Conservation (phyloP, 2,113 vertebrate species). For the Atractosteus spatula region DNA sequence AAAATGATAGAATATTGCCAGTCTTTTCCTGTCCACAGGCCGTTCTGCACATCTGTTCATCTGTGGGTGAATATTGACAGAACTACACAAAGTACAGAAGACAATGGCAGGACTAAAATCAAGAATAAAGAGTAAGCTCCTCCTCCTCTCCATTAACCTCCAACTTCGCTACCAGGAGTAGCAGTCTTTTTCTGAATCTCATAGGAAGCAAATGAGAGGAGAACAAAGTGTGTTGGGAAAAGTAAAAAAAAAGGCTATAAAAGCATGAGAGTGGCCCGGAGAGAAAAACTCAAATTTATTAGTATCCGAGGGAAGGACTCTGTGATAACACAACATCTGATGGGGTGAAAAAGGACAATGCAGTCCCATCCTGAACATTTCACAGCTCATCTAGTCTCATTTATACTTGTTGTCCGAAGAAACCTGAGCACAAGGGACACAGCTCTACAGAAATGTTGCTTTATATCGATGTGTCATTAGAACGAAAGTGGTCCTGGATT, state of each 20-base stretch:
- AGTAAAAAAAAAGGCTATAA: neutral
- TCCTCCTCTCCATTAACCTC: too few species aligned
- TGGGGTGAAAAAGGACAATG: slow-evolving; percentile 11
- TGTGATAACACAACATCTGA: neutral
- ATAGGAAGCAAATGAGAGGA: too few species aligned
- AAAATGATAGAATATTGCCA: neutral
- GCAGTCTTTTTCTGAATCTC: too few species aligned
- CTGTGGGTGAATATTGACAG: neutral
- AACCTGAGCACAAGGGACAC: slow-evolving; percentile 42
- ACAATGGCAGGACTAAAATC: too few species aligned
- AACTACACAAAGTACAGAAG: neutral
- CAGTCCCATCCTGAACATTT: slow-evolving; percentile 11
- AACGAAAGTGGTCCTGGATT: slow-evolving; percentile 61
- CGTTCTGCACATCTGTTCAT: neutral
- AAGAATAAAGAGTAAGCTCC: too few species aligned
- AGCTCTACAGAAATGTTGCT: slow-evolving; percentile 38
- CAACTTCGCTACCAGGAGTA: too few species aligned
- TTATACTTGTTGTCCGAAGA: slow-evolving; percentile 26
- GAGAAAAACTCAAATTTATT: slow-evolving; percentile 8
- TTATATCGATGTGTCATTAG: slow-evolving; percentile 58
- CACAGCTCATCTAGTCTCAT: slow-evolving; percentile 40
- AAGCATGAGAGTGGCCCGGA: neutral
- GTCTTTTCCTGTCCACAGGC: neutral
- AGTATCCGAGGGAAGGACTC: slow-evolving; percentile 9
- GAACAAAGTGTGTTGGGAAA: slow-evolving; percentile 6